Evolutionary conservation across 2,797 vertebrate genomes (phyloP), one percentile per base, ranked within the genome.

Genomic region (Ispidina picta): DNA sequence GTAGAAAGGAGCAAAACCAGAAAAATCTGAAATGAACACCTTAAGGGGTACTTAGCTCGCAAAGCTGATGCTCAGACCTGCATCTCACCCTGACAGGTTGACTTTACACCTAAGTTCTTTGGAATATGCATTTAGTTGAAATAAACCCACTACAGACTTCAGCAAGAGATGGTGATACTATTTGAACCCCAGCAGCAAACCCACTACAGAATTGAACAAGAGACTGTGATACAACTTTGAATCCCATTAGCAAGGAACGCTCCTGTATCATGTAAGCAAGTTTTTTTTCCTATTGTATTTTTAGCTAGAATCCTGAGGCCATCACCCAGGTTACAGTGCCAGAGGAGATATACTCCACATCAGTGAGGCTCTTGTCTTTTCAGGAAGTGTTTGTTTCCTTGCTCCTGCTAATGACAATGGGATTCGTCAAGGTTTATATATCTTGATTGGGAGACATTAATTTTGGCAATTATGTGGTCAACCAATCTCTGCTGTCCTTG

Each of bases 351-450:
- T 20, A 8, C 20, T 10, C 48, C 71, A 21, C 18, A 2, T 13
- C 76, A 62, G 48, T 83, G 74, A 93, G 64, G 87, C 72, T 77
- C 64, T 68, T 82, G 84, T 82, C 37, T 64, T 78, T 54, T 76
- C 73, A 68, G 62, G 37, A 92, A 71, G 35, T 8, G 15, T 62
- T 92, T 60, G 37, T 41, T 83, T 65, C 52, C 79, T 77, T 81
- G 44, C 35, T 92, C 70, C 51, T 77, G 51, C 66, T 88, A 71
- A 83, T 0, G 1, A 79, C 66, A 75, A 63, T 8, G 21, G 59
- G 71, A 88, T 86, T 54, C 74, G 52, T 74, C 68, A n/a, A 71
- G 60, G 43, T 68, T 92, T 92, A 71, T 66, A 7, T 33, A 8
- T 58, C 66, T 93, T 78, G 77, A 78, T 26, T 43, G 17, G 54